Evolutionary conservation across 2,888 invertebrate genomes (phyloP).

Genomic region (Trachelus iudaicus): DNA sequence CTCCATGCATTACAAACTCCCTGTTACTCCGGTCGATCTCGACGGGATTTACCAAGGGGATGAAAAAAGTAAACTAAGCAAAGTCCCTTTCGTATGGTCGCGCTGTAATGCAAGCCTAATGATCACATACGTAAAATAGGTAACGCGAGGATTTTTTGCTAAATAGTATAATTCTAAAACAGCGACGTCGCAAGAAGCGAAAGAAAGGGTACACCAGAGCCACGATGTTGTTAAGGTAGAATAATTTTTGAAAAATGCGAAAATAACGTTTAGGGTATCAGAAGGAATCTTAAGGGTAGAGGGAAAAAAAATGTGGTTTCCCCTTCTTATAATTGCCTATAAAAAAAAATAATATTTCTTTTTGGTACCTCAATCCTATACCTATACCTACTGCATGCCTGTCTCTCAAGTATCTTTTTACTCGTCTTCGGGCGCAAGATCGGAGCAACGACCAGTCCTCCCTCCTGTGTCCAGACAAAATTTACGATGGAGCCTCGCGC

Average conservation of each 20-base stretch:
- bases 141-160: not conserved
- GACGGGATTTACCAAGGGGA: not conserved
- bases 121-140: not conserved
- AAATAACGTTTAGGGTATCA: not conserved
- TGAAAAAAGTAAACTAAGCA: not conserved
- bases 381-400: conserved; percentile 52
- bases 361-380: not conserved
- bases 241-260: not conserved
- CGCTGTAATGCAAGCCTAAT: not conserved
- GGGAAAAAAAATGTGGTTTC: not conserved
- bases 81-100: not conserved
- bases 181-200: rapidly evolving
- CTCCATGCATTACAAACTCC: not conserved
- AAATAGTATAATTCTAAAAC: not conserved
- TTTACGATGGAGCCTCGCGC: conserved; percentile 55
- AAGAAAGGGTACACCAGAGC: not conserved
- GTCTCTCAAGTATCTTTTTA: conserved; percentile 50
- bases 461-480: conserved; percentile 49
- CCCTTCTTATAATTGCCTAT: not conserved
- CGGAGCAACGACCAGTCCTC: conserved; percentile 53
- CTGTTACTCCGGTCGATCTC: not conserved
- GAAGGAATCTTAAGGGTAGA: not conserved
- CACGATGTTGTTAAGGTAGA: not conserved
- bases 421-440: conserved; percentile 49
- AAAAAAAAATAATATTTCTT: too few species aligned